These are phyloP conservation scores for Conops quadrifasciatus DNA, from an alignment of 2,888 invertebrate species.

Conservation along the genomic window DNA sequence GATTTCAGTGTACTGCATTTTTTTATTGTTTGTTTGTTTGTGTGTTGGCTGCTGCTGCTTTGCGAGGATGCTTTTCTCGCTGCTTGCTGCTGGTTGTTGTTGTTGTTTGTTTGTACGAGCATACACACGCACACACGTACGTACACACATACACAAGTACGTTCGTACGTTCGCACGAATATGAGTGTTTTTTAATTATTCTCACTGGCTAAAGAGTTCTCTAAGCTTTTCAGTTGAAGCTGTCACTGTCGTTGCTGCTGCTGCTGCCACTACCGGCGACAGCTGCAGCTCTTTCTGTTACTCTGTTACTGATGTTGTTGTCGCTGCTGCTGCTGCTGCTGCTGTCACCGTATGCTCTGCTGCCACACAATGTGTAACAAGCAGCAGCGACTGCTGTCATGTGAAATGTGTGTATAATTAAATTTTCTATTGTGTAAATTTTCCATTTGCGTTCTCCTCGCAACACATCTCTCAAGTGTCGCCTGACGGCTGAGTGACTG, in stretches of 20 bases:
- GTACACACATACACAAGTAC: no score
- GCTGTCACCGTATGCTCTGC: no score
- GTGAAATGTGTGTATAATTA: conserved; percentile 18
- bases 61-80: not conserved
- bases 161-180: no score
- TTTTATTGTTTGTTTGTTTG: not conserved
- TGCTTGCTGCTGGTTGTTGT: not conserved
- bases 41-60: not conserved
- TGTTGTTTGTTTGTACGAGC: no score
- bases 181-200: no score
- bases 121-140: no score
- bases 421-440: conserved; percentile 15
- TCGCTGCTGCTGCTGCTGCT: not conserved
- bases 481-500: conserved; percentile 17
- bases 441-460: not conserved
- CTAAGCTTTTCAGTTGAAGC: no score
- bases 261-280: no score
- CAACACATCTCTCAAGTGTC: conserved; percentile 1
- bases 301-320: not conserved
- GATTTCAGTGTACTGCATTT: not conserved
- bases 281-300: not conserved
- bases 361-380: not conserved
- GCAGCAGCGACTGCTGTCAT: not conserved
- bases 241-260: no score
- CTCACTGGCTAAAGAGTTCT: no score